Evolutionary conservation across 2,113 vertebrate genomes (phyloP).

Genomic region (Stercorarius parasiticus): DNA sequence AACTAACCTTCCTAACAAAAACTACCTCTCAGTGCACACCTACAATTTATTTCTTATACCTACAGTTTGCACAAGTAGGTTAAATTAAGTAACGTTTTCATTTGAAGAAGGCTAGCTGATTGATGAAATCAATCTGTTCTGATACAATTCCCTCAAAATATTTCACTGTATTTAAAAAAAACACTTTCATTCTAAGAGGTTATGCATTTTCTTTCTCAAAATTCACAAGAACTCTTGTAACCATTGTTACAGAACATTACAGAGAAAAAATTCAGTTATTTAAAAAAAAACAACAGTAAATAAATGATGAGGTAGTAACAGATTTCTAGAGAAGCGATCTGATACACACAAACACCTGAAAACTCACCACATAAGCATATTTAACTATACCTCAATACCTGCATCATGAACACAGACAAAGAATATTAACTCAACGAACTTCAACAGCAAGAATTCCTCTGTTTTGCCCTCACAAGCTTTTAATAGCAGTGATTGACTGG

Average conservation of each 20-base stretch:
- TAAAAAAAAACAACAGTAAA: not conserved
- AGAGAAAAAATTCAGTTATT: not conserved
- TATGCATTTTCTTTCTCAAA: not conserved
- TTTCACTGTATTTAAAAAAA: not conserved
- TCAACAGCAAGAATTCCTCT: not conserved
- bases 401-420: not conserved
- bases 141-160: not conserved
- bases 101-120: not conserved
- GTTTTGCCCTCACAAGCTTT: not conserved
- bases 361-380: not conserved
- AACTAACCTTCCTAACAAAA: not conserved
- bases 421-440: rapidly evolving
- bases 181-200: not conserved
- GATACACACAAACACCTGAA: not conserved
- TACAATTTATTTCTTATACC: not conserved
- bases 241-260: not conserved
- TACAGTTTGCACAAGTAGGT: not conserved
- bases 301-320: not conserved
- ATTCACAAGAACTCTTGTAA: not conserved
- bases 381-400: not conserved
- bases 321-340: not conserved
- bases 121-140: not conserved
- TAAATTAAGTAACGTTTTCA: not conserved
- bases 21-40: not conserved
- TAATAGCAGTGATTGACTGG: not conserved